phyloP scores from a whole-genome alignment of 2,888 invertebrate genomes.

The Cataglyphis cursor region DNA sequence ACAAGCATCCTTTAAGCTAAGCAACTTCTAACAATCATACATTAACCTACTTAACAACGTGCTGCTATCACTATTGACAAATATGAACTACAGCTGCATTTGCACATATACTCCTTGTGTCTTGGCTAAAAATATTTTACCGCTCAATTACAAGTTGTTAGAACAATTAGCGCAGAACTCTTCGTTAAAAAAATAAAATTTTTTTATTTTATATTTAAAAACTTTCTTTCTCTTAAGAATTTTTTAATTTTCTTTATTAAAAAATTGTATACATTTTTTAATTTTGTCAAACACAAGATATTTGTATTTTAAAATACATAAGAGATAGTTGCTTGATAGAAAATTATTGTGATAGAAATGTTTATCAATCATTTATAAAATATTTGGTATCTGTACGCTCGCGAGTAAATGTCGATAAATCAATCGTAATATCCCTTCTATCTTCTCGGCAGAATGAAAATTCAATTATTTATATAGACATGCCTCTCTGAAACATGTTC shows the following conservation, averaged over 20 bases:
- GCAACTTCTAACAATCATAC: slow-evolving; percentile 4
- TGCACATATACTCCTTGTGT: not conserved
- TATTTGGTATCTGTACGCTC: slow-evolving; percentile 31
- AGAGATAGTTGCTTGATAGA: not conserved
- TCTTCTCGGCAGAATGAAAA: slow-evolving; percentile 10
- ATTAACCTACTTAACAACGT: slow-evolving; percentile 42
- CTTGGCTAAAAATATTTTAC: not conserved
- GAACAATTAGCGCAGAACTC: not conserved
- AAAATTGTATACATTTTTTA: slow-evolving; percentile 4
- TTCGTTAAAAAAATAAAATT: not conserved
- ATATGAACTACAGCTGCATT: not conserved
- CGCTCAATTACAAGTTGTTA: not conserved
- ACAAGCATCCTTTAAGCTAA: slow-evolving; percentile 9
- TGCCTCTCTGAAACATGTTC: slow-evolving; percentile 14
- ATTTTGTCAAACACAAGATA: not conserved
- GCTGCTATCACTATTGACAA: slow-evolving; percentile 29
- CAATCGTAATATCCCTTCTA: slow-evolving; percentile 9
- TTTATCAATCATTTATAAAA: slow-evolving; percentile 20
- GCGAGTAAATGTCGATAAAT: slow-evolving; percentile 20
- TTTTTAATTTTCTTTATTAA: not conserved
- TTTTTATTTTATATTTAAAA: not conserved
- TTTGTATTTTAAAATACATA: not conserved
- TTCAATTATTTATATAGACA: slow-evolving; percentile 49
- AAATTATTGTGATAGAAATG: not conserved
- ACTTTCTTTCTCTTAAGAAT: not conserved